phyloP scores from a whole-genome alignment of 35 echinoderm and acorn worm species.

The Holothuria glaberrima region DNA sequence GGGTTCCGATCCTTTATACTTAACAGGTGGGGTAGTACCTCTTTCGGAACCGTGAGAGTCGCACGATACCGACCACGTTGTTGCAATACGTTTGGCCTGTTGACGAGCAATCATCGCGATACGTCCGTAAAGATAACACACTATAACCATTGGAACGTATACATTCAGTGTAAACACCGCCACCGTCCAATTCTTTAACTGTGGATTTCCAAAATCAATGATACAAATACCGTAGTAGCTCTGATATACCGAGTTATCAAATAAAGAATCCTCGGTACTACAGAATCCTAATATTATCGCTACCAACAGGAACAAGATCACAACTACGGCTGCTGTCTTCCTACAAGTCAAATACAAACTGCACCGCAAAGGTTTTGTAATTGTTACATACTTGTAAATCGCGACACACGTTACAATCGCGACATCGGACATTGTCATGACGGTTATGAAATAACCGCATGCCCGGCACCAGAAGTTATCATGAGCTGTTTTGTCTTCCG shows the following conservation, averaged over 20 bases:
- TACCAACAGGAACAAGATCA: neutral
- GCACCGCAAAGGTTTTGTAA: conserved; percentile 21
- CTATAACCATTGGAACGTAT: neutral
- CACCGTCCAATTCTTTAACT: neutral
- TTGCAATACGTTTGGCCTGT: conserved; percentile 20
- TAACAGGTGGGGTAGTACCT: too few relatives aligned
- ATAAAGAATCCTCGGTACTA: neutral
- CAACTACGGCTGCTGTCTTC: neutral
- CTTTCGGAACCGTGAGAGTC: neutral
- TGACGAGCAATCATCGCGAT: conserved; percentile 28
- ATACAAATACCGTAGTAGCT: conserved; percentile 28
- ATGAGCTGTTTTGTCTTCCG: neutral
- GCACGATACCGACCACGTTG: neutral
- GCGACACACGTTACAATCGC: conserved; percentile 37
- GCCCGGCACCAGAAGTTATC: conserved; percentile 16
- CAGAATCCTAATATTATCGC: neutral
- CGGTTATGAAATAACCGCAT: neutral
- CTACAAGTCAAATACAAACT: conserved; percentile 12
- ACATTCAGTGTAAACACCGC: conserved; percentile 3
- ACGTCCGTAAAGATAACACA: conserved; percentile 25
- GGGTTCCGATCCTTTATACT: neutral
- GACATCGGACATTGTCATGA: conserved; percentile 4
- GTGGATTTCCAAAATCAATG: conserved; percentile 1
- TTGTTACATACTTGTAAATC: conserved; percentile 23
- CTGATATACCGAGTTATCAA: conserved; percentile 9